Percentiles rank a stretch among this genome's conserved stretches.
Conservation (phyloP, 1,140 invertebrate genomes). For the Drosophila ironensis region DNA sequence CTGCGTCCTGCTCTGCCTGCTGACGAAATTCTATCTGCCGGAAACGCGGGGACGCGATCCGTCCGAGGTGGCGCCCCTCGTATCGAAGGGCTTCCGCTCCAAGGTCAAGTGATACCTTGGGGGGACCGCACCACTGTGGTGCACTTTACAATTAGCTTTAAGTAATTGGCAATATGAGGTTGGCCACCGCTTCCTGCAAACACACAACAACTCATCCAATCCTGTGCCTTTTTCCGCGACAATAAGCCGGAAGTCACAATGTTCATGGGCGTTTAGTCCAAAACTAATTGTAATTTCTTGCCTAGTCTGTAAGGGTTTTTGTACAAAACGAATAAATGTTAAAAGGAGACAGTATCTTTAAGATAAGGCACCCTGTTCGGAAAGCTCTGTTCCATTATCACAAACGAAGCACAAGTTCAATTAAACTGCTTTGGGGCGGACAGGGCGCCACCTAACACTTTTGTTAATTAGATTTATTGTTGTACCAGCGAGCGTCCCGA, state of each 20-base stretch:
- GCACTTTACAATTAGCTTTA: conserved; percentile 14
- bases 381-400: conserved; percentile 41
- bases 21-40: conserved; percentile 87
- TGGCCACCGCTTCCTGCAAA: background rate
- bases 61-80: conserved; percentile 84
- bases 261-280: conserved; percentile 10
- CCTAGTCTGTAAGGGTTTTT: conserved; percentile 21
- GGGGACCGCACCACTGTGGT: background rate
- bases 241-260: conserved; percentile 32
- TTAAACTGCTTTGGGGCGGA: conserved; percentile 37
- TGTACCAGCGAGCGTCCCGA: background rate
- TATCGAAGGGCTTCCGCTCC: conserved; percentile 82
- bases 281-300: conserved; percentile 18
- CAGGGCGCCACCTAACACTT: conserved; percentile 37
- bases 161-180: background rate
- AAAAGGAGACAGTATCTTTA: conserved; percentile 8
- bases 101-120: conserved; percentile 62
- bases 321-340: conserved; percentile 34
- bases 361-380: background rate
- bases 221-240: conserved; percentile 39
- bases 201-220: background rate
- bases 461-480: conserved; percentile 56
- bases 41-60: conserved; percentile 87
- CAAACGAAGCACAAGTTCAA: conserved; percentile 55
- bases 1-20: conserved; percentile 85